Evolutionary conservation across 2,113 vertebrate species (phyloP), one percentile per base, ranked within the genome.

Genomic region (Erythrocercus mccallii): DNA sequence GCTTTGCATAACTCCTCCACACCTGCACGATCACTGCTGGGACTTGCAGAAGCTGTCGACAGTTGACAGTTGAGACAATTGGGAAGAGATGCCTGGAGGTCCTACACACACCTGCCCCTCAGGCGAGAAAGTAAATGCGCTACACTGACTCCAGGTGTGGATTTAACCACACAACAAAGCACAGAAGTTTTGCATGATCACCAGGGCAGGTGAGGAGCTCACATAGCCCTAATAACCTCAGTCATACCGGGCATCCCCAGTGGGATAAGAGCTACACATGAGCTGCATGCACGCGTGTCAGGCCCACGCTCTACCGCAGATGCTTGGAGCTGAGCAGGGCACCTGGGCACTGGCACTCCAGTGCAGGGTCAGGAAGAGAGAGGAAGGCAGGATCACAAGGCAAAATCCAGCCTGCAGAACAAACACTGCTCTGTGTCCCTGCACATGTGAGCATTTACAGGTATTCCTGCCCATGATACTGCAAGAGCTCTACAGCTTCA

Each of bases 31-130:
- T 68, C 53, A 31, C 62, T 90, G 85, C 88, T 88, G 54, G 47
- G 83, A 88, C 86, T 82, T 93, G 88, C 72, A 94, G 51, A 77
- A 92, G 51, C 66, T 87, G 83, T 80, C 71, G 57, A 64, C 60
- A n/a, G n/a, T n/a, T n/a, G n/a, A n/a, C n/a, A n/a, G n/a, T 23
- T 0, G 0, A 82, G 28, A 66, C 66, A 71, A 53, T 0, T 54
- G 47, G 73, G 70, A 76, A 91, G 72, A 73, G 56, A 45, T 21
- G 38, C 64, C 77, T 69, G 50, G 33, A 93, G 38, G 62, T 79
- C 88, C 54, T 23, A 31, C 48, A 38, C 42, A 60, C 38, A 22
- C 87, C 86, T 91, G 37, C 9, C 57, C 56, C 47, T 28, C 56
- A 58, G 70, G 78, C 0, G 0, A 76, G 62, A 72, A 66, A 53